Percentiles rank a stretch among this genome's conserved stretches.
These are phyloP conservation scores for Apodemus speciosus DNA, from an alignment of 2,113 vertebrate genomes.

Conservation along the genomic window DNA sequence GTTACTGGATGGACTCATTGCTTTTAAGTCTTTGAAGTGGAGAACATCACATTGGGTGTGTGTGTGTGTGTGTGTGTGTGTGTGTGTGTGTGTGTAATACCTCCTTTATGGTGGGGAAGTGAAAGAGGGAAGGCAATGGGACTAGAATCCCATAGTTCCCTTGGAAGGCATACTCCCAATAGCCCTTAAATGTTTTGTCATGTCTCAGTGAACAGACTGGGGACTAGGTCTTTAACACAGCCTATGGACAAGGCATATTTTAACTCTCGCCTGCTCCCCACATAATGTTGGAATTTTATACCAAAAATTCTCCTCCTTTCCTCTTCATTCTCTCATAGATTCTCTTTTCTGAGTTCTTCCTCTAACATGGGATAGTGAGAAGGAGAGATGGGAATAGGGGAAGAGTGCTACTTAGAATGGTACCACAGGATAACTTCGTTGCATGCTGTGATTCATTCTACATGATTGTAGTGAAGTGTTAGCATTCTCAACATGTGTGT, in stretches of 20 bases:
- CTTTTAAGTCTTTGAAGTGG: neutral
- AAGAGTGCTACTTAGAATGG: neutral
- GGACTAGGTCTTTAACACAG: neutral
- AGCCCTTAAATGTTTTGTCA: neutral
- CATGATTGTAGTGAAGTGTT: neutral
- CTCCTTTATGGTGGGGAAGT: neutral
- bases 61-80: too few relatives aligned
- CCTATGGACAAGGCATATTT: neutral
- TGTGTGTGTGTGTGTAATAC: neutral
- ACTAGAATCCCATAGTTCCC: neutral
- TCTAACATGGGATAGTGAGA: neutral
- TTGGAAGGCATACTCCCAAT: neutral
- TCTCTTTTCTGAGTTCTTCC: neutral
- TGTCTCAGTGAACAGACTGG: neutral
- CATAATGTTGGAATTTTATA: neutral
- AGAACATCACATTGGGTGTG: neutral
- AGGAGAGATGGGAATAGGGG: neutral
- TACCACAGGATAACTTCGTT: neutral
- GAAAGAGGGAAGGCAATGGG: neutral
- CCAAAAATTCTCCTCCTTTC: neutral
- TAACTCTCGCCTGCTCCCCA: conserved; percentile 24
- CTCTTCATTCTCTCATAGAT: neutral
- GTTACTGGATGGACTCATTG: neutral
- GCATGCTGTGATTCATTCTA: neutral
- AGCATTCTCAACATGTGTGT: neutral